Evolutionary conservation across 2,888 invertebrate genomes (phyloP), one percentile per base, ranked within the genome.

Genomic region (Horisme vitalbata): DNA sequence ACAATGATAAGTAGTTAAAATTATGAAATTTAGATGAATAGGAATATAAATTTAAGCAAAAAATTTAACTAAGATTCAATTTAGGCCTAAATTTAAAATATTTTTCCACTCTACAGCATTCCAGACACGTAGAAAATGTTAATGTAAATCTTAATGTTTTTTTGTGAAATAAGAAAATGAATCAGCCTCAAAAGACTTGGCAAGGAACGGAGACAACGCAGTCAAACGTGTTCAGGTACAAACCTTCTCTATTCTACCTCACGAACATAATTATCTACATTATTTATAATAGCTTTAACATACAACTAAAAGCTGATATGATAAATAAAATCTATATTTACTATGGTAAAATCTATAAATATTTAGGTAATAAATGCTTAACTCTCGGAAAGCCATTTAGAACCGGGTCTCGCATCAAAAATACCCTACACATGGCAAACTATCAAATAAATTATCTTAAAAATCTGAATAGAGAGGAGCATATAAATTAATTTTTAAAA

Each of bases 321-420:
- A 84, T 84, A 86, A 86, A 87, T 86, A 85, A 85, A 82, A 79
- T 81, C 77, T 80, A 79, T 78, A 71, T 75, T 75, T 82, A 77
- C 81, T 75, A 75, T 77, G 72, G 61, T 68, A 71, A 65, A 58
- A 65, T 69, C 66, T 73, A 74, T 61, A 66, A 75, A 75, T 78
- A 71, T 74, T 71, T 71, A 71, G 70, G 65, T 68, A 74, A 68
- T 75, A 78, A 80, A 82, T 77, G 79, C 80, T 73, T 75, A n/a
- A n/a, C 68, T 61, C 56, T 53, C 61, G 57, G 61, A 63, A 68
- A 67, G 28, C 41, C 23, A 46, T 39, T 18, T 57, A 44, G 49
- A 57, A 44, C 58, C 62, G 60, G 12, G 28, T 34, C 21, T 58
- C 61, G 63, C 59, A 65, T 59, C 63, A 57, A 58, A 63, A 65